Evolutionary conservation across 1,140 invertebrate genomes (phyloP), one percentile per base, ranked within the genome.

Genomic region (Trachelipus rathkii): DNA sequence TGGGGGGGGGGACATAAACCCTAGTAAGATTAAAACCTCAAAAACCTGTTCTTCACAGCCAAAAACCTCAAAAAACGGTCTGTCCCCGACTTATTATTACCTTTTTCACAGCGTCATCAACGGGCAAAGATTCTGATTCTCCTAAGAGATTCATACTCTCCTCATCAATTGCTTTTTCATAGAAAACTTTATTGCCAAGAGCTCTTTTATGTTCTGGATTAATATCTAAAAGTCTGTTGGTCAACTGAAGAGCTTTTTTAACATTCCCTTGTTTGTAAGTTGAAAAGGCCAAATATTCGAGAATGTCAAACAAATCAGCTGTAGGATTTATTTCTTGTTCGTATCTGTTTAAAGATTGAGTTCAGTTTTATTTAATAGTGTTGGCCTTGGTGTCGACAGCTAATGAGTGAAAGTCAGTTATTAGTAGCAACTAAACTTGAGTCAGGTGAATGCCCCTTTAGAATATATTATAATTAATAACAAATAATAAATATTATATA

Each of bases 241-340:
- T 99, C 86, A 97, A 89, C 79, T 91, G 88, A 76, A 98, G 83
- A n/a, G 97, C 97, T 68, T 89, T 89, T 70, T 88, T 89, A 1
- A 96, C 87, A 85, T 98, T 95, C 76, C 95, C 93, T 87, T 93
- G 90, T 89, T 95, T 93, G 85, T 95, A 99, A 78, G 93, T 92
- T 9, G 95, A 92, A 87, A 98, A 99, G 10, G 96, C 93, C 72
- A 99, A 89, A 85, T 99, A 99, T 85, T 99, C 97, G 11, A 99
- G 86, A 82, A 99, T 92, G 82, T 97, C 95, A 74, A 90, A 89
- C 82, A 91, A 89, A 11, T 76, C 71, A 66, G 77, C 78, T 0
- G 81, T 81, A 66, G 77, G 76, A 68, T 77, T 82, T 77, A 89
- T 90, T 73, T 90, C 89, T 33, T 83, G 82, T 67, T 85, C 84